Conservation (phyloP, 2,113 vertebrate species). For the Lathamus discolor region DNA sequence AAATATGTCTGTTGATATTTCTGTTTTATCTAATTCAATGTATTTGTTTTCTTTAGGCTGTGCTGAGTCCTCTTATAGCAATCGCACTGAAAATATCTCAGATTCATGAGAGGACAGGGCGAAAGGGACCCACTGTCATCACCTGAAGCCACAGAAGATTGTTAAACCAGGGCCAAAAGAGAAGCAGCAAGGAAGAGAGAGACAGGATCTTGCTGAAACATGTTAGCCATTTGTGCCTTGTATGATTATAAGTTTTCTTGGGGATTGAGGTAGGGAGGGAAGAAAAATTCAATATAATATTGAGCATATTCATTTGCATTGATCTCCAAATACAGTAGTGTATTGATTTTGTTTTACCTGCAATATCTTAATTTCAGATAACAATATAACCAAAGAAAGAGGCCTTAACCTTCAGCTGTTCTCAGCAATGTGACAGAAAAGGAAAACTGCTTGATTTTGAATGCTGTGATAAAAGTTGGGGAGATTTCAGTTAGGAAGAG, state of each 20-base stretch:
- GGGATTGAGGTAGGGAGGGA: slow-evolving; percentile 2
- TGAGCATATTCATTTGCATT: slow-evolving; percentile 42
- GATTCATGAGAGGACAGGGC: slow-evolving; percentile 93
- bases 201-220: slow-evolving; percentile 36
- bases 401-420: background rate
- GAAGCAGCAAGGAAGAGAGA: slow-evolving; percentile 42
- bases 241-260: slow-evolving; percentile 58
- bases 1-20: background rate
- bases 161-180: slow-evolving; percentile 72
- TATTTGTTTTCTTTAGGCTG: slow-evolving; percentile 79
- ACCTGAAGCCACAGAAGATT: slow-evolving; percentile 78
- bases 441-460: background rate
- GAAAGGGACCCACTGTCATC: slow-evolving; percentile 92
- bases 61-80: slow-evolving; percentile 95
- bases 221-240: slow-evolving; percentile 77
- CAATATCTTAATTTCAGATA: slow-evolving; percentile 29
- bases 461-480: background rate
- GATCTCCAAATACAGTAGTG: slow-evolving; percentile 13
- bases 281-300: slow-evolving; percentile 21
- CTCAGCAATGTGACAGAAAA: background rate
- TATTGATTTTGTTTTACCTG: slow-evolving; percentile 50
- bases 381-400: slow-evolving; percentile 4
- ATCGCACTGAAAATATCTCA: slow-evolving; percentile 97
- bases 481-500: background rate
- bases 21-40: background rate